Percentiles rank a stretch among this genome's conserved stretches.
These are phyloP conservation scores for Mormyrops boulengeri DNA, from an alignment of 2,797 vertebrate species.

Conservation along the genomic window DNA sequence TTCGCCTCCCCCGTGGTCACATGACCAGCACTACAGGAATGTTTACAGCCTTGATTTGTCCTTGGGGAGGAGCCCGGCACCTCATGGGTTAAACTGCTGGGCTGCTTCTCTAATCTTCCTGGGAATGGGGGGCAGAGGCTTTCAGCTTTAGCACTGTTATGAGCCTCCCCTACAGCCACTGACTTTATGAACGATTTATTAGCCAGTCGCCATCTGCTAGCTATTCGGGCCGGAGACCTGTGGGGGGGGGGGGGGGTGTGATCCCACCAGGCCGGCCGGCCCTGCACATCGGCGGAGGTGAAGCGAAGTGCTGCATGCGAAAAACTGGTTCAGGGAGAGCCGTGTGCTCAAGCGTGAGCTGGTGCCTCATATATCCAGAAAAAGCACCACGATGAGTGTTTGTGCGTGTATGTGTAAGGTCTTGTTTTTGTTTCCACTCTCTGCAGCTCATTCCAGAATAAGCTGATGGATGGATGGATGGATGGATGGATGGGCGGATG, in stretches of 20 bases:
- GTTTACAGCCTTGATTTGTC: neutral
- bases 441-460: neutral
- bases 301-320: constrained; percentile 18
- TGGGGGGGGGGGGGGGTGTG: constrained; percentile 23
- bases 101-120: neutral
- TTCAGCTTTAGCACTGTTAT: constrained; percentile 21
- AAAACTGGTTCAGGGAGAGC: neutral
- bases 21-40: neutral
- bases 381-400: neutral
- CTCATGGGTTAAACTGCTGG: neutral
- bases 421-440: neutral
- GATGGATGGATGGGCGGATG: neutral
- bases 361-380: neutral
- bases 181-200: constrained; percentile 54
- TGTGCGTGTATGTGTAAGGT: neutral
- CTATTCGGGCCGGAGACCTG: constrained; percentile 58
- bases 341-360: neutral
- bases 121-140: constrained; percentile 17
- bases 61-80: neutral
- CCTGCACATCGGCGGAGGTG: constrained; percentile 36
- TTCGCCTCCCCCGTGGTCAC: constrained; percentile 10
- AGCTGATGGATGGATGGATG: neutral
- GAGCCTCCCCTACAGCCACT: constrained; percentile 23
- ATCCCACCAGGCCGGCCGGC: constrained; percentile 31
- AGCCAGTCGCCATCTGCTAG: constrained; percentile 59